Evolutionary conservation across 2,888 invertebrate genomes (phyloP).

Genomic region (Prosopocoilus inquinatus): DNA sequence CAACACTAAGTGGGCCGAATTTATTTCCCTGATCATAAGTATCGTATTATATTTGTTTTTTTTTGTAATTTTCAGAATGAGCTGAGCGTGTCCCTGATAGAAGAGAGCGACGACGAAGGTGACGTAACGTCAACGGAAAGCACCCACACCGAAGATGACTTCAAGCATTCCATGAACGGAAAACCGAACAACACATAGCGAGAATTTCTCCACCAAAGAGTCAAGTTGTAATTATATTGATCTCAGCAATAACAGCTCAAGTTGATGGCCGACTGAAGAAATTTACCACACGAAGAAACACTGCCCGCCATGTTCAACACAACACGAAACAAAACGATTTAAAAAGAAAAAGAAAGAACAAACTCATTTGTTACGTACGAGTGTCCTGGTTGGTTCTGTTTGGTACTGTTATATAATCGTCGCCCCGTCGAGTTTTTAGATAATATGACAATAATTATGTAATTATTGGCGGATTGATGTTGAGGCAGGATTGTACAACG

Average conservation of each 20-base stretch:
- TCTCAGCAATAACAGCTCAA: constrained; percentile 27
- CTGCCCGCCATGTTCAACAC: constrained; percentile 21
- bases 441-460: constrained; percentile 48
- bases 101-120: constrained; percentile 36
- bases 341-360: constrained; percentile 11
- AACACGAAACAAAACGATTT: constrained; percentile 1
- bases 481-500: constrained; percentile 42
- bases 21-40: no score
- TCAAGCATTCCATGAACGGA: constrained; percentile 18
- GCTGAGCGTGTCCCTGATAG: constrained; percentile 43
- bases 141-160: constrained; percentile 29
- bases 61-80: constrained; percentile 45
- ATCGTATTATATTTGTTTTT: constrained; percentile 7
- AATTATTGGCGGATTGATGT: constrained; percentile 45
- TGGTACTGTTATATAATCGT: constrained; percentile 30
- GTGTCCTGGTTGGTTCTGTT: constrained; percentile 23
- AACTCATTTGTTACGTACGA: constrained; percentile 19
- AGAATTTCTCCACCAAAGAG: constrained; percentile 12
- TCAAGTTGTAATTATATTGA: constrained; percentile 18
- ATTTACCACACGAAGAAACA: constrained; percentile 15
- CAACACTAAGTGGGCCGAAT: no score
- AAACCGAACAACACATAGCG: constrained; percentile 17
- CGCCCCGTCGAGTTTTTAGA: constrained; percentile 40
- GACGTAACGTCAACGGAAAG: constrained; percentile 6
- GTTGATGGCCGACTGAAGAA: constrained; percentile 1